Evolutionary conservation across 1,140 invertebrate genomes (phyloP), one percentile per base, ranked within the genome.

Genomic region (Atopsyche davidsoni): DNA sequence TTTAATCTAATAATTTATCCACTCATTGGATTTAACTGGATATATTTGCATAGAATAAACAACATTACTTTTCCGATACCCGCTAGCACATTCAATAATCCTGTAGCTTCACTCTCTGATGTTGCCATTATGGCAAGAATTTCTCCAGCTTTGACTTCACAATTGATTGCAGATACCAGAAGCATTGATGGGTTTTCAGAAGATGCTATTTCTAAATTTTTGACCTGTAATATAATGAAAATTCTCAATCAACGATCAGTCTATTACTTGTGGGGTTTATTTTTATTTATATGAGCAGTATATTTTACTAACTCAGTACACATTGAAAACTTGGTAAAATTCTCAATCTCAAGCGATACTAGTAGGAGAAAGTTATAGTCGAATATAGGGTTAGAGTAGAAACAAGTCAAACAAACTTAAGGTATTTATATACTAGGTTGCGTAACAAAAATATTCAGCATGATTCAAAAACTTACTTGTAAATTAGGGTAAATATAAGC

Each of bases 41-140:
- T 7, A n/a, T 28, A 6, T 28, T 28, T 7, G 6, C n/a, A 28
- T 28, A 6, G 25, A 6, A n/a, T 28, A 7, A 28, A n/a, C n/a
- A n/a, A n/a, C 25, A 28, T 57, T 55, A 83, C 78, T 46, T 81
- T 78, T 19, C 77, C 73, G 14, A 79, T 72, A 7, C 90, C 87
- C 4, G 88, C 81, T 22, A 96, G 68, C 1, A 89, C 81, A 60
- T 94, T 87, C 38, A 96, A 69, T 11, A 96, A 72, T 1, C 83
- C 80, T 3, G 85, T 86, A 4, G 88, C 88, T 68, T 92, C 89
- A 7, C 74, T 67, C 51, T 85, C 87, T 62, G 79, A 78, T 0
- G 92, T 96, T 0, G 92, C 82, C 81, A 96, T 84, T 9, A 96
- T 76, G 1, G 89, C 90, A 46, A 96, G 68, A 10, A 96, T 79